phyloP scores from a whole-genome alignment of 2,888 invertebrate species.

The Drosophila pegasa region DNA sequence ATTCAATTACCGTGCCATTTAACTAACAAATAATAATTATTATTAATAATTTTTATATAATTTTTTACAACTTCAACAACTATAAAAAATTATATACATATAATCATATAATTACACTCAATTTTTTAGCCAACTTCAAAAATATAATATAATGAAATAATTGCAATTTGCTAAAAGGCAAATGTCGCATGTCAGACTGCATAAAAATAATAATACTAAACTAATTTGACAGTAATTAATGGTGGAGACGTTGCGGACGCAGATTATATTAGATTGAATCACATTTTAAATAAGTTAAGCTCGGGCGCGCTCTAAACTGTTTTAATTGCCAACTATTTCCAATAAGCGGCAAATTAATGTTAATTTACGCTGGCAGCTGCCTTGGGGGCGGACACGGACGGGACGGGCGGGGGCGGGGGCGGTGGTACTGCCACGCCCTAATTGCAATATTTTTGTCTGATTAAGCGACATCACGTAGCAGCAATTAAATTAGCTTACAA shows the following conservation, averaged over 20 bases:
- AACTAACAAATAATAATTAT: too few species aligned
- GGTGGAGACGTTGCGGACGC: background rate
- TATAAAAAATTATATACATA: background rate
- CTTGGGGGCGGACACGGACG: background rate
- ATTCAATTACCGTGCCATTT: too few species aligned
- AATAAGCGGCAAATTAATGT: slow-evolving; percentile 57
- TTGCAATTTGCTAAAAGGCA: background rate
- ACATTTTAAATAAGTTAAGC: slow-evolving; percentile 32
- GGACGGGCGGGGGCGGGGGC: background rate
- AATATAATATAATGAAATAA: background rate
- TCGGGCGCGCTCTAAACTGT: slow-evolving; percentile 21
- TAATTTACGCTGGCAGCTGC: slow-evolving; percentile 30
- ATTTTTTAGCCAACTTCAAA: background rate
- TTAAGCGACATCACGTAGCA: slow-evolving; percentile 72
- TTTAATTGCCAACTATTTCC: slow-evolving; percentile 52
- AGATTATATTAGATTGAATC: slow-evolving; percentile 14
- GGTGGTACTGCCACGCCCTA: slow-evolving; percentile 43
- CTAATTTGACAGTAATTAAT: slow-evolving; percentile 21
- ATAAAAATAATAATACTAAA: background rate
- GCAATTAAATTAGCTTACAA: slow-evolving; percentile 76
- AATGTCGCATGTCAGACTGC: background rate
- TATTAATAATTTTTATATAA: too few species aligned
- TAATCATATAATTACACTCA: background rate
- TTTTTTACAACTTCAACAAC: too few species aligned
- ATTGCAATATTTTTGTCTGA: slow-evolving; percentile 61